Evolutionary conservation across 2,797 vertebrate genomes (phyloP), one percentile per base, ranked within the genome.

Genomic region (Ibycter americanus): DNA sequence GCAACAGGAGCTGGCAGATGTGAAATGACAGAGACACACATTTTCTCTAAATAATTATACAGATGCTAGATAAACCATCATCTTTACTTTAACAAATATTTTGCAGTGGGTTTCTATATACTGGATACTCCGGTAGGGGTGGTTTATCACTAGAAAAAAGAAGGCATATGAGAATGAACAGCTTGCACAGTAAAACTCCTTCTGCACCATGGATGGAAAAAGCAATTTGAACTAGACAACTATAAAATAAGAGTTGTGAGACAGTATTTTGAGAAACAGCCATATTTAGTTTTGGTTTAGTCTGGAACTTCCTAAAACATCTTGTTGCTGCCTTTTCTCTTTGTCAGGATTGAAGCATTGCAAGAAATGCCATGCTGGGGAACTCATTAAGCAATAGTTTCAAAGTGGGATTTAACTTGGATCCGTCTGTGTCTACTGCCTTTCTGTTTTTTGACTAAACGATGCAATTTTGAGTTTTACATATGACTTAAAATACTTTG

Each of bases 21-120:
- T 27, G 90, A 76, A 92, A 63, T 4, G 26, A 91, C 31, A 38
- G 6, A 3, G 47, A 92, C 20, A 81, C 23, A 72, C 9, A 36
- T 92, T 95, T 87, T 86, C 89, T 68, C 79, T 70, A 58, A 96
- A 93, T 95, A 92, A 93, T 95, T 93, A 46, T 47, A 34, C 25
- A 94, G 83, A 73, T 78, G 49, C 49, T 47, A 26, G 49, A 93
- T 77, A 91, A 96, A 93, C 68, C 70, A 73, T 72, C 52, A 71
- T 83, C 59, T 91, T 94, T 72, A 86, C 49, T 74, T 72, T 66
- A 62, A 90, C n/a, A 90, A 96, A 92, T 80, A 52, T 49, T 66
- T 79, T 14, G 61, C 38, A 65, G 47, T 63, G 77, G 63, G 55
- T 70, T 83, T 85, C 78, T 68, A 23, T 51, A 49, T 40, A 47